Conservation (phyloP, 2,113 vertebrate genomes). For the Canis aureus region DNA sequence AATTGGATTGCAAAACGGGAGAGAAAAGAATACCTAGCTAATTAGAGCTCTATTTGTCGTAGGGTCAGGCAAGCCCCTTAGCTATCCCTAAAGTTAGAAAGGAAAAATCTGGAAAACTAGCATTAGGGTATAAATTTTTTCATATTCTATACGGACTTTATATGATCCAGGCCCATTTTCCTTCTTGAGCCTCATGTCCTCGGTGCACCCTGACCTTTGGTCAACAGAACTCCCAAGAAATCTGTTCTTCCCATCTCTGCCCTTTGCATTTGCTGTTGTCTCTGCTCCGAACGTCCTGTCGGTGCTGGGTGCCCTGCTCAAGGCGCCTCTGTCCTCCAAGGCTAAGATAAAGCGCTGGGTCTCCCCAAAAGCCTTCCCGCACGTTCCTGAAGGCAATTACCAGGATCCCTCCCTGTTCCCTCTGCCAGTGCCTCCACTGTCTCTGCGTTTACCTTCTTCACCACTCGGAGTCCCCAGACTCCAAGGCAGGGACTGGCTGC, state of each 20-base stretch:
- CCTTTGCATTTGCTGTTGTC: not conserved
- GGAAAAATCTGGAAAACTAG: not conserved
- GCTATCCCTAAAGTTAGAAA: not conserved
- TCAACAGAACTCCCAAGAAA: not conserved
- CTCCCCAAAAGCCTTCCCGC: not conserved
- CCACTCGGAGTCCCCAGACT: not conserved
- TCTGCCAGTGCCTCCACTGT: not conserved
- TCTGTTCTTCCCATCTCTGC: not conserved
- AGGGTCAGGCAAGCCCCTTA: not conserved
- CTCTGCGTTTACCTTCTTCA: not conserved
- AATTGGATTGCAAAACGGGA: not conserved
- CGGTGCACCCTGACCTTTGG: not conserved
- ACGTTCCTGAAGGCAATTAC: not conserved
- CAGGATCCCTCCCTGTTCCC: rapidly evolving
- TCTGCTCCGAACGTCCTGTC: not conserved
- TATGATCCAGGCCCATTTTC: not conserved
- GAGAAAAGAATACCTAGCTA: not conserved
- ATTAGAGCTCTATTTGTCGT: not conserved
- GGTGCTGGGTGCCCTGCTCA: not conserved
- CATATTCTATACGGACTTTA: not conserved
- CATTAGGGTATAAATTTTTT: not conserved
- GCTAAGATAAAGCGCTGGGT: not conserved
- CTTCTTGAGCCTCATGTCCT: not conserved
- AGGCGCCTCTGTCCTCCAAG: not conserved
- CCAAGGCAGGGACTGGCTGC: not conserved